Base-by-base conservation (phyloP, 2,888 invertebrate species). In the Ophion costatus region DNA sequence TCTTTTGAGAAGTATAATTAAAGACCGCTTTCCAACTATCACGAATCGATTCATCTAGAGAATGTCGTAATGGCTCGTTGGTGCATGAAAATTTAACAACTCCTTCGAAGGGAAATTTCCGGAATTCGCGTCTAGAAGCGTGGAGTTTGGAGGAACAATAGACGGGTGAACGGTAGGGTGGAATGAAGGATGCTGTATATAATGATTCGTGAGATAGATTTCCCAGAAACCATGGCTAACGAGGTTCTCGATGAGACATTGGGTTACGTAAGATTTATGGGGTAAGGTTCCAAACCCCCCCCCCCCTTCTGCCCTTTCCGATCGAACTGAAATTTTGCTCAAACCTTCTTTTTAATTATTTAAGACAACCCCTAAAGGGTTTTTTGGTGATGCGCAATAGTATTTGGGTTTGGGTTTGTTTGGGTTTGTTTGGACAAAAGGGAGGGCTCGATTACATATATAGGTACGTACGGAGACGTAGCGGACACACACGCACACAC, bases 1-100 rank as follows among this genome's bases (percentile, higher is more conserved):
- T 38, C 29, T 38, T 38, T 38, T 38, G 9, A 38, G 38, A 38
- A 38, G 9, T 38, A 38, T 38, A 51, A 51, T 51, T 33, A 9
- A 69, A 63, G 57, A n/a, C 14, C 14, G 3, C 22, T 73, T 61
- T 57, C 24, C 1, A 64, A 38, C 20, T 4, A 45, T 14, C 56
- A 45, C 1, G 1, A 24, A 24, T 69, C 29, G 59, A 73, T 69
- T 17, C 20, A 29, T 61, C n/a, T 45, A 61, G 22, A 11, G 29
- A 63, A 61, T 61, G 69, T 74, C 38, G 6, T 24, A 22, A 29
- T 38, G 6, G 69, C 20, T 74, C 29, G 29, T 69, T 74, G 38
- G 7, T 38, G 3, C 56, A 71, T 74, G 63, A 69, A 78, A 74
- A 74, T 78, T 78, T 56, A 79, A 75, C 45, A 67, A 74, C 29